Evolutionary conservation across 2,797 vertebrate genomes (phyloP).

Genomic region (Clarias pachynema): DNA sequence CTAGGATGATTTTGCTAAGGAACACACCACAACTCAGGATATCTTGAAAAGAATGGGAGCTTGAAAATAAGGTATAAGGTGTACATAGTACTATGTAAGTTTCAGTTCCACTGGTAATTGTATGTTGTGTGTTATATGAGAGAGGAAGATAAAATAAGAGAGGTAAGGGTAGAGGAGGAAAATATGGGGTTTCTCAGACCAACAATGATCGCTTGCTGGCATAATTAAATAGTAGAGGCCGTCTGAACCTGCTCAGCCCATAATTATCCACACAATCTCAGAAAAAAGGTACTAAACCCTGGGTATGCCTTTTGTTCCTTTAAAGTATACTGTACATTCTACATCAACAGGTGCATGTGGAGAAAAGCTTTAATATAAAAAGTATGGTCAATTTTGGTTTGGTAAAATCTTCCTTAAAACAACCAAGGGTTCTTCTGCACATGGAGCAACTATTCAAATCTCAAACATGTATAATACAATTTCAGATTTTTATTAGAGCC

Average conservation of each 20-base stretch:
- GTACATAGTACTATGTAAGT: not conserved
- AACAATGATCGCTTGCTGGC: slow-evolving; percentile 8
- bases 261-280: slow-evolving; percentile 17
- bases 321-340: not conserved
- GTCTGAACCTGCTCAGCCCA: not conserved
- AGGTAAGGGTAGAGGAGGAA: not conserved
- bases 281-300: not conserved
- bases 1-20: not conserved
- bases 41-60: not conserved
- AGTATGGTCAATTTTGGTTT: not conserved
- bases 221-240: slow-evolving; percentile 11
- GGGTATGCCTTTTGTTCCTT: not conserved
- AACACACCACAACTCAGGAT: not conserved
- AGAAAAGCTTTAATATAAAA: not conserved
- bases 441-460: not conserved
- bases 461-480: not conserved
- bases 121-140: not conserved
- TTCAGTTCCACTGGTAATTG: slow-evolving; percentile 2
- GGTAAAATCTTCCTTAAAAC: not conserved
- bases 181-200: not conserved
- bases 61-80: slow-evolving; percentile 18
- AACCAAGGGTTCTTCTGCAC: no score
- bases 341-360: not conserved
- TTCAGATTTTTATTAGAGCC: not conserved
- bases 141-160: not conserved